Evolutionary conservation across 2,888 invertebrate genomes (phyloP).

Genomic region (Agriopis leucophaearia): DNA sequence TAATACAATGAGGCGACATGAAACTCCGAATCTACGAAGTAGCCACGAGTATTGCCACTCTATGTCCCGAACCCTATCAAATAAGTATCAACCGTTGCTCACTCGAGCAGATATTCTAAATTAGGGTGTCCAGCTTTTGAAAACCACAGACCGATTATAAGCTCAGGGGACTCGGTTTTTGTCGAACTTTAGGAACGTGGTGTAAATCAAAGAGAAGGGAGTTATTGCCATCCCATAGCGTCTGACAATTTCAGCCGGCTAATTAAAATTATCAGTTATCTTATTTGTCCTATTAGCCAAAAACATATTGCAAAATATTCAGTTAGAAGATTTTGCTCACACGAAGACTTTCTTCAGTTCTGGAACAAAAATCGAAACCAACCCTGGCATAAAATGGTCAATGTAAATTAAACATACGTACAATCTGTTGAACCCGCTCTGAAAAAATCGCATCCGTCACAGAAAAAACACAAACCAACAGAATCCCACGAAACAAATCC

Average conservation of each 20-base stretch:
- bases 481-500: slow-evolving; percentile 67
- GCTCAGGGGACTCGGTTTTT: slow-evolving; percentile 57
- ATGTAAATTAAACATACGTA: background rate
- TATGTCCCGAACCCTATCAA: background rate
- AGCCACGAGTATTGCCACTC: background rate
- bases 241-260: slow-evolving; percentile 9
- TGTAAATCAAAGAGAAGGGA: slow-evolving; percentile 43
- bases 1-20: too few relatives aligned
- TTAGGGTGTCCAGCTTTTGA: slow-evolving; percentile 51
- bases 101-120: slow-evolving; percentile 48
- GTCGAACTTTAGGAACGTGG: slow-evolving; percentile 45
- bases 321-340: too few relatives aligned
- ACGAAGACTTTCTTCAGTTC: background rate
- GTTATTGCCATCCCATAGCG: slow-evolving; percentile 31
- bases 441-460: slow-evolving; percentile 16
- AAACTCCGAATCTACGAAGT: too few relatives aligned
- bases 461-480: slow-evolving; percentile 54
- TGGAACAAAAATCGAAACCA: background rate
- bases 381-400: background rate
- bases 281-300: background rate
- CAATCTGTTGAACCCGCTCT: slow-evolving; percentile 9
- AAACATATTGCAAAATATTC: background rate
- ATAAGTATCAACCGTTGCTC: slow-evolving; percentile 40
- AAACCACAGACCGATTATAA: slow-evolving; percentile 64
- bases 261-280: background rate